Conservation (phyloP, 2,888 invertebrate species). For the Magallana nippona region DNA sequence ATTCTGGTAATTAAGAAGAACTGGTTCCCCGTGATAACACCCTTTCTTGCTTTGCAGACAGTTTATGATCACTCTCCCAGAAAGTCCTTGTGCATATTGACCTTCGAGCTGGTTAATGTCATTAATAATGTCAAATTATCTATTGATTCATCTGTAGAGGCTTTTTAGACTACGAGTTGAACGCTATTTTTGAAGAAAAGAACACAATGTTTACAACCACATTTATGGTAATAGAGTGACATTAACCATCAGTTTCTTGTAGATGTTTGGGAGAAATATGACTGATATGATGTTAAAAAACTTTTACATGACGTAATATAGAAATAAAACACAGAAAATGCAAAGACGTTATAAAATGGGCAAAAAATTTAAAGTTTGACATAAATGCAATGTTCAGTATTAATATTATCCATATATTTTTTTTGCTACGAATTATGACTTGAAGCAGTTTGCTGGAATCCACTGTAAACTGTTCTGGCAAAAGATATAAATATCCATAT, state of each 20-base stretch:
- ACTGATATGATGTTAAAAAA: neutral
- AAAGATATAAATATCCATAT: too few species aligned
- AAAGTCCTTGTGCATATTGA: neutral
- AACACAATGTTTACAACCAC: conserved; percentile 22
- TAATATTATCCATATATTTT: neutral
- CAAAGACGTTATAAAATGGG: neutral
- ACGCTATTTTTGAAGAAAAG: conserved; percentile 28
- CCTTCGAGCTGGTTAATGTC: conserved; percentile 9
- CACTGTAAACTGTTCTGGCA: neutral
- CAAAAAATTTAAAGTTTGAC: neutral
- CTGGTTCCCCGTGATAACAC: neutral
- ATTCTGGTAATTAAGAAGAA: too few species aligned
- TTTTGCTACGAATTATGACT: neutral
- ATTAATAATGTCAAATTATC: conserved; percentile 29
- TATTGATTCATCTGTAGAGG: conserved; percentile 23
- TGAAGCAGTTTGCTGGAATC: neutral
- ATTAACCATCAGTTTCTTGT: conserved; percentile 18
- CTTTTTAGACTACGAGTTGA: conserved; percentile 19
- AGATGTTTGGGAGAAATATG: conserved; percentile 28
- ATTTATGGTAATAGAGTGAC: conserved; percentile 15
- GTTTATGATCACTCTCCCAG: conserved; percentile 17
- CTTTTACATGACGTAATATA: conserved; percentile 16
- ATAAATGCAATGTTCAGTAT: neutral
- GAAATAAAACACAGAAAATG: neutral
- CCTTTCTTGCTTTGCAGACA: neutral